Conservation (phyloP, 2,888 invertebrate genomes). For the Helicoverpa assulta region DNA sequence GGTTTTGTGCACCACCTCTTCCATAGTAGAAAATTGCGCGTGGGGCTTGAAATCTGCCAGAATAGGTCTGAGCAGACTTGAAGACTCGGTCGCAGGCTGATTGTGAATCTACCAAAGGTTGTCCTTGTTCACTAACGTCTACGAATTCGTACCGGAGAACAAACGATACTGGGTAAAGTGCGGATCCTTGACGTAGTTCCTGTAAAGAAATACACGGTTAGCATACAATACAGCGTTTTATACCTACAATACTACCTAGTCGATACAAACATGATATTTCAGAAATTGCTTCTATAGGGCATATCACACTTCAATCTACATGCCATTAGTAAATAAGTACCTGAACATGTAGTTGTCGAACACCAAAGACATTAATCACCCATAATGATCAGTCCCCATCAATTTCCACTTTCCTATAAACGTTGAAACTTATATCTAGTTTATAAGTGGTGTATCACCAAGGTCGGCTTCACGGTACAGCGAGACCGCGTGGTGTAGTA, state of each 20-base stretch:
- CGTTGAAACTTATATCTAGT: constrained; percentile 41
- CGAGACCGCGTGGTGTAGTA: constrained; percentile 74
- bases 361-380: constrained; percentile 21
- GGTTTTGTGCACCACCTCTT: constrained; percentile 94
- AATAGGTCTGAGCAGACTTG: constrained; percentile 88
- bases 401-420: constrained; percentile 35
- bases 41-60: constrained; percentile 93
- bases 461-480: constrained; percentile 69
- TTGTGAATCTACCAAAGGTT: constrained; percentile 89
- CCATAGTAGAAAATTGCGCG: constrained; percentile 95
- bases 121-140: constrained; percentile 92
- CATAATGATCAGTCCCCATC: constrained; percentile 6
- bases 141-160: constrained; percentile 95
- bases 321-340: constrained; percentile 3
- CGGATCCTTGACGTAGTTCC: constrained; percentile 94
- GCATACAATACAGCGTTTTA: not conserved
- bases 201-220: constrained; percentile 60
- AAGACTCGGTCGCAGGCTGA: constrained; percentile 92
- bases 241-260: not conserved
- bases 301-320: not conserved
- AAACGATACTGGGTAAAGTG: constrained; percentile 94
- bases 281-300: not conserved
- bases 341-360: constrained; percentile 1
- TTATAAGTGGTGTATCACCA: constrained; percentile 55
- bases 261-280: not conserved